Conservation (phyloP, 2,888 invertebrate genomes). For the Xanthorhoe spadicearia region DNA sequence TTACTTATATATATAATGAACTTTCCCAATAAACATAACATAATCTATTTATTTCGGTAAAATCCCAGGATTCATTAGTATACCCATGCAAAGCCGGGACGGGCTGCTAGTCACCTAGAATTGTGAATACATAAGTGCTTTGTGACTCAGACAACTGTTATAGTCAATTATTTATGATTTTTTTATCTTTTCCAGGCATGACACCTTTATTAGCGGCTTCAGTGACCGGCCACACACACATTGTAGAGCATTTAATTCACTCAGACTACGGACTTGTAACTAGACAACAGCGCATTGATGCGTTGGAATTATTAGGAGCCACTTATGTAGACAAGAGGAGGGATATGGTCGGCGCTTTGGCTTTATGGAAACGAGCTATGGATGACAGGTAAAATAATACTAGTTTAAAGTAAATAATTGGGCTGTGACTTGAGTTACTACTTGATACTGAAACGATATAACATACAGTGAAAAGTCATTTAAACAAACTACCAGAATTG, state of each 20-base stretch:
- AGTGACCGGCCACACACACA: constrained; percentile 95
- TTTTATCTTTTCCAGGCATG: constrained; percentile 87
- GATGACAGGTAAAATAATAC: constrained; percentile 88
- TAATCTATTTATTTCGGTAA: too few species aligned
- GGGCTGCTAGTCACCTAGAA: too few species aligned
- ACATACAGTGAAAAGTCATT: background rate
- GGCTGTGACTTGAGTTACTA: background rate
- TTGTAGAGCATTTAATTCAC: constrained; percentile 95
- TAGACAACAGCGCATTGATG: constrained; percentile 93
- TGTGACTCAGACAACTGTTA: too few species aligned
- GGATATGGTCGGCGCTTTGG: constrained; percentile 95
- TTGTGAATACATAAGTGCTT: too few species aligned
- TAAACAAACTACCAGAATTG: background rate
- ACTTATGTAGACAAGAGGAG: constrained; percentile 98
- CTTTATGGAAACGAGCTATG: constrained; percentile 96
- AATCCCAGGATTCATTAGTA: too few species aligned
- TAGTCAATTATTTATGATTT: background rate
- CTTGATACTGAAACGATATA: background rate
- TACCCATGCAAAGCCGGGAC: too few species aligned
- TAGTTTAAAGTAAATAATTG: background rate
- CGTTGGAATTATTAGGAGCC: constrained; percentile 95
- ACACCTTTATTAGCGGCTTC: constrained; percentile 97
- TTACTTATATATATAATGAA: too few species aligned
- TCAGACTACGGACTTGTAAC: constrained; percentile 90
- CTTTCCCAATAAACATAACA: too few species aligned